Evolutionary conservation across 2,113 vertebrate species (phyloP), one percentile per base, ranked within the genome.

Genomic region (Myxocyprinus asiaticus): DNA sequence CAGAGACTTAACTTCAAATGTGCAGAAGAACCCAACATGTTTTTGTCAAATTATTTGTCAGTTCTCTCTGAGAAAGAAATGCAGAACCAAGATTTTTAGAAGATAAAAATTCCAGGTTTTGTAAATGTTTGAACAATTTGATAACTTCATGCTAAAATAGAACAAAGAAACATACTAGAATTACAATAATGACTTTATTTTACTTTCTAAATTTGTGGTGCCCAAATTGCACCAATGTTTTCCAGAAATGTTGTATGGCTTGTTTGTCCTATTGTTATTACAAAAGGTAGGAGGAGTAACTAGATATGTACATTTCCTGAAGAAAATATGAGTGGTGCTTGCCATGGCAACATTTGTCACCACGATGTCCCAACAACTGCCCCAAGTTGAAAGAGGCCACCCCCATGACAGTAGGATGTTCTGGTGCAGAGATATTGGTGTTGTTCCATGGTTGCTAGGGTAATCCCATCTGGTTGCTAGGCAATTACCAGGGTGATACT

Each of bases 1-100:
- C 91, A 84, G 77, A 64, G 69, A 77, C 78, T 78, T 79, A 80
- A 81, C 76, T 79, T 33, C 53, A 77, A 81, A 80, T 77, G 75
- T 81, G 80, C 72, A 70, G 81, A 82, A 74, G 58, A 83, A 77
- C 75, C 64, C 73, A 76, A 77, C 77, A 78, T 81, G 70, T 65
- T n/a, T 22, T 15, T 55, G 22, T 79, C 63, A 73, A 51, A 53
- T 51, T 51, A 77, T 58, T 61, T 66, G 62, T 65, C 74, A 17
- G 33, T 76, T 66, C 6, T 63, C 6, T 72, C 17, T 63, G 58
- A 74, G 45, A 9, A 74, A 50, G 22, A 62, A 62, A 67, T 65
- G 8, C 12, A 43, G 7, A 43, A 47, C 43, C 42, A 58, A 59
- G 45, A 72, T 72, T 53, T 48, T 5, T 47, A 17, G 14, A 17